A percentile compares a stretch with the other conserved stretches of the same genome.
Conservation (phyloP, 2,888 invertebrate species). For the Tyria jacobaeae region DNA sequence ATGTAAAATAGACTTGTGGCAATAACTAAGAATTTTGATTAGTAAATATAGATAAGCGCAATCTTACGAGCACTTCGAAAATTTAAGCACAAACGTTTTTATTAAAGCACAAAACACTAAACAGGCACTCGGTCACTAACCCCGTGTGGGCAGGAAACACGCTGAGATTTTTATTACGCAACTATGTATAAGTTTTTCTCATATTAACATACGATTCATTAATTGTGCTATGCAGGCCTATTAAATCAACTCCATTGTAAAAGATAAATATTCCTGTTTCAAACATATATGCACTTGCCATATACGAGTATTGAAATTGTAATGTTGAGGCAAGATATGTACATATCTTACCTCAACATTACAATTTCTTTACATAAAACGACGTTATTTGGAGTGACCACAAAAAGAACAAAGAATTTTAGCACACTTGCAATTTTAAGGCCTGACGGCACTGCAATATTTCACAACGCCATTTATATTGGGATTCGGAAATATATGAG, state of each 20-base stretch:
- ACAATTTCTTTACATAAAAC: slow-evolving; percentile 4
- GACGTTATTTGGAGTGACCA: slow-evolving; percentile 1
- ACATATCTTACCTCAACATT: not conserved
- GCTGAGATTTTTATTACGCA: slow-evolving; percentile 53
- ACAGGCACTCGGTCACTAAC: slow-evolving; percentile 47
- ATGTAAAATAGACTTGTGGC: not conserved
- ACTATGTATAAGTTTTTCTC: slow-evolving; percentile 44
- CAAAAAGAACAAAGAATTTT: slow-evolving; percentile 10
- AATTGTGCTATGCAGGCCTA: slow-evolving; percentile 37
- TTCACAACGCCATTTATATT: too few species aligned
- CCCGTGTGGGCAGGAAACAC: slow-evolving; percentile 48
- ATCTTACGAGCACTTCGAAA: slow-evolving; percentile 49
- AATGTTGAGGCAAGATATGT: slow-evolving; percentile 4
- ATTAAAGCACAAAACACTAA: slow-evolving; percentile 33
- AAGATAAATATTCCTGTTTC: slow-evolving; percentile 25
- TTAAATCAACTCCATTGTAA: slow-evolving; percentile 35
- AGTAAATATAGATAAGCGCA: slow-evolving; percentile 42
- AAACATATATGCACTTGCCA: slow-evolving; percentile 17
- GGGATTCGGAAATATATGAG: too few species aligned
- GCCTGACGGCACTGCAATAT: too few species aligned
- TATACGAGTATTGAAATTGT: not conserved
- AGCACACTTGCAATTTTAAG: slow-evolving; percentile 17
- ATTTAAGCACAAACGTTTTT: slow-evolving; percentile 45
- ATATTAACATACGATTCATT: slow-evolving; percentile 50
- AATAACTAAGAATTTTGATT: slow-evolving; percentile 30